phyloP scores from a whole-genome alignment of 2,888 invertebrate genomes.

The Drosophila mayaguana region DNA sequence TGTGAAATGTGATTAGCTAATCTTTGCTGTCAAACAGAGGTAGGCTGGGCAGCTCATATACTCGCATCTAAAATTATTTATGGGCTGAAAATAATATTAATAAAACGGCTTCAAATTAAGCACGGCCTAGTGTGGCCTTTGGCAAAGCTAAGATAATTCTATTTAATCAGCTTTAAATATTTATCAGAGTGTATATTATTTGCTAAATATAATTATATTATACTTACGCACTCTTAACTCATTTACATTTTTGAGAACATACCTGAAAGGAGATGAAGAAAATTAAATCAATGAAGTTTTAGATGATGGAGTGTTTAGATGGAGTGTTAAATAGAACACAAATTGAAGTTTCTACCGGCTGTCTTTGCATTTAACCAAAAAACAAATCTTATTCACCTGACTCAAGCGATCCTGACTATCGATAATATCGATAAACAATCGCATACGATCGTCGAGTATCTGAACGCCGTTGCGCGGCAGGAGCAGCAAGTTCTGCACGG shows the following conservation, averaged over 20 bases:
- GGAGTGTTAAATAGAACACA: not conserved
- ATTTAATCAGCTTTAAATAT: not conserved
- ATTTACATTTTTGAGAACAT: conserved; percentile 27
- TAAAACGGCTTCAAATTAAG: too few relatives aligned
- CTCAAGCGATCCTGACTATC: conserved; percentile 93
- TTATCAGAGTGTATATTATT: not conserved
- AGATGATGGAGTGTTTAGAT: rapidly evolving
- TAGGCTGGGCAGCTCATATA: not conserved
- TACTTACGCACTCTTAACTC: conserved; percentile 41
- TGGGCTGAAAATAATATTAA: too few relatives aligned
- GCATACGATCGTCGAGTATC: conserved; percentile 91
- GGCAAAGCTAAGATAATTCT: too few relatives aligned
- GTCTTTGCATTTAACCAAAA: conserved; percentile 19
- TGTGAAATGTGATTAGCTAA: not conserved
- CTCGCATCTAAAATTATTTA: too few relatives aligned
- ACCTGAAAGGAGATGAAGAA: conserved; percentile 52
- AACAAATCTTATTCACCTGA: conserved; percentile 87
- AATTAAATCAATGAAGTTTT: not conserved
- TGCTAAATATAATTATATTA: not conserved
- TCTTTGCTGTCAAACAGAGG: not conserved
- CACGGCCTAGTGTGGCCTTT: not conserved
- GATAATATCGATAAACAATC: conserved; percentile 92
- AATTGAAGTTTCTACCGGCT: conserved; percentile 36
- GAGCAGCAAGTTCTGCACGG: conserved; percentile 89
- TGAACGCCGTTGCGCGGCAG: conserved; percentile 91